phyloP scores from a whole-genome alignment of 2,888 invertebrate genomes.

The Malacosoma neustria region DNA sequence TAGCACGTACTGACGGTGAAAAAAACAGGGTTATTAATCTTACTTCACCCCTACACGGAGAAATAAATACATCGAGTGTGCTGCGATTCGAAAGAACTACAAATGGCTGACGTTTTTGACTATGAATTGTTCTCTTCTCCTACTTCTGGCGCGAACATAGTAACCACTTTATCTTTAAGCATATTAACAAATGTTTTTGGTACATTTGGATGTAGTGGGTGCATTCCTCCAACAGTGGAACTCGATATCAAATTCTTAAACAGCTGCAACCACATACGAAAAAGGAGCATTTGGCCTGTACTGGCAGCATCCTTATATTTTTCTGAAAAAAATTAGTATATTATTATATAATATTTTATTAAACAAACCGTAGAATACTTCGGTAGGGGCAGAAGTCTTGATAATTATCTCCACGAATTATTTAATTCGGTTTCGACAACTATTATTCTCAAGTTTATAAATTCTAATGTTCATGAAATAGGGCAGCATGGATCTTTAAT shows the following conservation, averaged over 20 bases:
- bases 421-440: too few species aligned
- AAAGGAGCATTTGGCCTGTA: slow-evolving; percentile 23
- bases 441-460: too few species aligned
- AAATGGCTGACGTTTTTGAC: too few species aligned
- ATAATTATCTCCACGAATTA: too few species aligned
- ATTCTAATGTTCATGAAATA: too few species aligned
- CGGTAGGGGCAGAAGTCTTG: too few species aligned
- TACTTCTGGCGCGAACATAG: slow-evolving; percentile 26
- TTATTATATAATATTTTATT: not conserved
- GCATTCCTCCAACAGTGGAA: slow-evolving; percentile 22
- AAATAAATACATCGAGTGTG: too few species aligned
- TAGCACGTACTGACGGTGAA: too few species aligned
- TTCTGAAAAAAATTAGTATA: slow-evolving; percentile 24
- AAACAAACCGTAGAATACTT: not conserved
- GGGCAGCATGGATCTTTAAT: too few species aligned
- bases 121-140: slow-evolving; percentile 9
- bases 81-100: too few species aligned
- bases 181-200: slow-evolving; percentile 23
- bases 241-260: slow-evolving; percentile 23
- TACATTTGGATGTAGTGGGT: slow-evolving; percentile 27
- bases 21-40: too few species aligned
- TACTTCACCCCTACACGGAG: too few species aligned
- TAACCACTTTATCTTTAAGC: slow-evolving; percentile 22
- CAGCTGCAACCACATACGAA: slow-evolving; percentile 26
- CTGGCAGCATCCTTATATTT: slow-evolving; percentile 31